These are phyloP conservation scores for Rhingia campestris DNA, from an alignment of 2,888 invertebrate genomes.

Conservation along the genomic window DNA sequence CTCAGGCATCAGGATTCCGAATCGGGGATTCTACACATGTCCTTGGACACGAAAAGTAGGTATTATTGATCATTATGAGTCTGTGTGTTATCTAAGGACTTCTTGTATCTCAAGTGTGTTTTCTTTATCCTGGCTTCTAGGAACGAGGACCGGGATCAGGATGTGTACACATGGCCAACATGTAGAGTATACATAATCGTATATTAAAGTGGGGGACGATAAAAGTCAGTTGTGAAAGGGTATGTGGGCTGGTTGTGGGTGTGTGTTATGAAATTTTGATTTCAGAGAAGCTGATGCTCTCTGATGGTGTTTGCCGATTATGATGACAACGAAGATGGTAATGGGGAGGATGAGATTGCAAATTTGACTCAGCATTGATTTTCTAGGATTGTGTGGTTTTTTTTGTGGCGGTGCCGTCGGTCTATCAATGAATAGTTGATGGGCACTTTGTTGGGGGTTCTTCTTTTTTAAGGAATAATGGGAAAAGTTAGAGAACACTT, in stretches of 20 bases:
- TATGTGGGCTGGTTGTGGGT: neutral
- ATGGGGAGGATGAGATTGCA: slow-evolving; percentile 51
- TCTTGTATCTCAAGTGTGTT: slow-evolving; percentile 22
- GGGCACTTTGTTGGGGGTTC: neutral
- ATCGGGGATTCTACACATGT: slow-evolving; percentile 61
- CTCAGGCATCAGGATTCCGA: slow-evolving; percentile 3
- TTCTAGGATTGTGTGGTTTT: slow-evolving; percentile 28
- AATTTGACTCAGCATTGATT: slow-evolving; percentile 32
- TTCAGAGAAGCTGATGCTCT: neutral
- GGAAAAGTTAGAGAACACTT: no score
- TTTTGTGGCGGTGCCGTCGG: neutral
- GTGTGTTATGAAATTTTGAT: slow-evolving; percentile 58
- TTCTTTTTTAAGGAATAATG: no score
- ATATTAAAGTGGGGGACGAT: slow-evolving; percentile 1
- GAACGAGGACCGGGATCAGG: neutral
- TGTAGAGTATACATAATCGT: neutral
- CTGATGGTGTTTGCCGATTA: slow-evolving; percentile 16
- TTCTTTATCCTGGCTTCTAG: slow-evolving; percentile 28
- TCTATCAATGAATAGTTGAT: slow-evolving; percentile 40
- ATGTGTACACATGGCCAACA: neutral
- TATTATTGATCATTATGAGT: slow-evolving; percentile 56
- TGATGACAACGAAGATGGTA: slow-evolving; percentile 32
- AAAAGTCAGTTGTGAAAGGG: slow-evolving; percentile 42
- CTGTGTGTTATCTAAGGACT: slow-evolving; percentile 32
- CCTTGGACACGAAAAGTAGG: slow-evolving; percentile 34